phyloP scores from a whole-genome alignment of 2,888 invertebrate genomes.

The Pollenia amentaria region DNA sequence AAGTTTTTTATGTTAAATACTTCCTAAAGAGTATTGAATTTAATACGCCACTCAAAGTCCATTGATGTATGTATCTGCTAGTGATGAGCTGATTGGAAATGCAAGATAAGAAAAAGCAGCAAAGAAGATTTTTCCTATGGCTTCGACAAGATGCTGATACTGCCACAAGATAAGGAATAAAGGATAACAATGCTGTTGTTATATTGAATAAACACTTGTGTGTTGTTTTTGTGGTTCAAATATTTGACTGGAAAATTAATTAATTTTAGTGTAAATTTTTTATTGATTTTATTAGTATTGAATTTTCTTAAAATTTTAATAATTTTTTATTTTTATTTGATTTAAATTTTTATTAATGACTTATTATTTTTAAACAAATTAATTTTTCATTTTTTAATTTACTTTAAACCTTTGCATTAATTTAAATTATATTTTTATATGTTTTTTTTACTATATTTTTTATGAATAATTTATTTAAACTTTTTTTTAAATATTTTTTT shows the following conservation, averaged over 20 bases:
- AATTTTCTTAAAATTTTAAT: background rate
- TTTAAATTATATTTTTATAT: background rate
- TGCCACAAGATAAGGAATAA: constrained; percentile 15
- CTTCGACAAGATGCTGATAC: background rate
- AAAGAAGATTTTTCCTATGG: background rate
- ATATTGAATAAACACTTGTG: background rate
- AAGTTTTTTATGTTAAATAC: constrained; percentile 63
- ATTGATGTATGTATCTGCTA: constrained; percentile 50
- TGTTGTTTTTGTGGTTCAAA: background rate
- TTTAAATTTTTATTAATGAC: background rate
- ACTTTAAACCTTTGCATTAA: background rate
- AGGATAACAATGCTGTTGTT: background rate
- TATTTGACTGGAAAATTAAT: too few species aligned
- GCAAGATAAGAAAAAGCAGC: background rate
- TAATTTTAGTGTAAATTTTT: background rate
- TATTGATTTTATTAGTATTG: constrained; percentile 9
- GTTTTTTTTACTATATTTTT: constrained; percentile 24
- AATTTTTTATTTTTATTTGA: background rate
- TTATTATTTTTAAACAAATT: background rate
- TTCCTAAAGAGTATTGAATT: constrained; percentile 59
- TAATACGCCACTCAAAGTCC: constrained; percentile 42
- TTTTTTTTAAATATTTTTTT: constrained; percentile 10
- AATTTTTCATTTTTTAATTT: background rate
- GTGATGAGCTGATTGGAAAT: background rate
- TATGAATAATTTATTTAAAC: background rate